A percentile compares a stretch with the other conserved stretches of the same genome.
Evolutionary conservation across 2,113 vertebrate species (phyloP).

Genomic region (Syngnathus floridae): DNA sequence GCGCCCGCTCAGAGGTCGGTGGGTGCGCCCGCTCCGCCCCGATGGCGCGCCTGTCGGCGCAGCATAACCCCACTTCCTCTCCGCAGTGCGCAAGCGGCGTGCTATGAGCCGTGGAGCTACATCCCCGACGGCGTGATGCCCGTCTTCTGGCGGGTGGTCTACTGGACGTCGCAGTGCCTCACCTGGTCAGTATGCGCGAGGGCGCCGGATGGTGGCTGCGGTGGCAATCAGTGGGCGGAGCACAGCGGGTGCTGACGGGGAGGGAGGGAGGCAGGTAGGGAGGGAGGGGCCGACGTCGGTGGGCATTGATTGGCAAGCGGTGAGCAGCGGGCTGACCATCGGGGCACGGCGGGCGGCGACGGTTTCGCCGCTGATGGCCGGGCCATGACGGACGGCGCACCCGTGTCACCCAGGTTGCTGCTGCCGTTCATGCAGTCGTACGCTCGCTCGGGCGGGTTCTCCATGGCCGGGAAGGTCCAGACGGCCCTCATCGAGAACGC

Average conservation of each 20-base stretch:
- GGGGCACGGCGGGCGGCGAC: too few species aligned
- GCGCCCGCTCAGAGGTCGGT: slow-evolving; percentile 55
- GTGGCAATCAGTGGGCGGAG: too few species aligned
- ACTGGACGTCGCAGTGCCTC: slow-evolving; percentile 98
- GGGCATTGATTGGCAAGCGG: too few species aligned
- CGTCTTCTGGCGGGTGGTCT: slow-evolving; percentile 96
- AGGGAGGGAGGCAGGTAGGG: too few species aligned
- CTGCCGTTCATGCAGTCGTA: slow-evolving; percentile 99
- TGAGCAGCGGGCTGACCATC: too few species aligned
- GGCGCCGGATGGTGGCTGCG: too few species aligned
- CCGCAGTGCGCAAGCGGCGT: slow-evolving; percentile 53
- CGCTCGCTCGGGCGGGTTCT: slow-evolving; percentile 93
- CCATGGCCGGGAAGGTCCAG: slow-evolving; percentile 95
- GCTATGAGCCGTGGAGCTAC: slow-evolving; percentile 95
- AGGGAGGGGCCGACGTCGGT: too few species aligned
- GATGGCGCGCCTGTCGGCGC: too few species aligned
- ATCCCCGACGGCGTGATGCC: slow-evolving; percentile 96
- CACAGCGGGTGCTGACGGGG: too few species aligned
- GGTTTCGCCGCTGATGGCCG: too few species aligned
- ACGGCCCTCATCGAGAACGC: slow-evolving; percentile 96
- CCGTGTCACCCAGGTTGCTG: slow-evolving; percentile 77
- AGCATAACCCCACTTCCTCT: background rate
- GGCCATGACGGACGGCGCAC: background rate
- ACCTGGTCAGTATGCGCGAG: slow-evolving; percentile 79
- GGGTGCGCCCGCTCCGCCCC: background rate